phyloP scores from a whole-genome alignment of 92 coral and sea anemone genomes.

The Palythoa grandiflora region DNA sequence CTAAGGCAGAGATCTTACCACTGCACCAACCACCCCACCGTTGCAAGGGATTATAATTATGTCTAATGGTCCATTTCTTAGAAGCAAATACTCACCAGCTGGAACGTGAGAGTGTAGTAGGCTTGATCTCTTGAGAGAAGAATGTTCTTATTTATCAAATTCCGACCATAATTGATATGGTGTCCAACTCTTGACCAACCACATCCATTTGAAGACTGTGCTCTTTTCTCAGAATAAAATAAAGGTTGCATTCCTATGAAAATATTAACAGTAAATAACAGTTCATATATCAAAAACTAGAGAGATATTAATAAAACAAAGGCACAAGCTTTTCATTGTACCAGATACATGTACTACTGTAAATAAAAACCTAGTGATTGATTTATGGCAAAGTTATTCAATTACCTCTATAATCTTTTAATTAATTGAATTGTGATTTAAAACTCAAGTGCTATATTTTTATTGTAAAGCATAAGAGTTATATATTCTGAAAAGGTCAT shows the following conservation, averaged over 20 bases:
- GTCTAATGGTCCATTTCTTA: not conserved
- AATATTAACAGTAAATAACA: constrained; percentile 5
- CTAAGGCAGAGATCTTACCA: no score
- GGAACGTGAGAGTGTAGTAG: constrained; percentile 84
- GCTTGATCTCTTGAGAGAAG: constrained; percentile 77
- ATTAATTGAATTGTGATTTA: no score
- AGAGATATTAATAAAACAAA: not conserved
- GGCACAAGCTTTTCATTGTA: no score
- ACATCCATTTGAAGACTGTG: constrained; percentile 56
- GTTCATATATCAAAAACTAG: not conserved
- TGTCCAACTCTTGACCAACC: constrained; percentile 95
- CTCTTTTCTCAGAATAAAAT: constrained; percentile 81
- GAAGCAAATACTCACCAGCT: constrained; percentile 74
- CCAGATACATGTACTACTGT: no score
- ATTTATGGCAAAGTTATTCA: no score
- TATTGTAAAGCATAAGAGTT: no score
- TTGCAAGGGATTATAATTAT: no score
- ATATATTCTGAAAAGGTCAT: no score
- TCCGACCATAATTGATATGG: constrained; percentile 75
- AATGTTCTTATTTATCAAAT: constrained; percentile 68
- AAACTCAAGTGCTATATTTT: no score
- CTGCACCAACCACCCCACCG: no score
- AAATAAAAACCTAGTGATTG: no score
- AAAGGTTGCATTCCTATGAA: constrained; percentile 91
- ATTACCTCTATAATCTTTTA: no score